Percentiles rank a stretch among this genome's conserved stretches.
Conservation (phyloP, 2,888 invertebrate genomes). For the Lypha dubia region DNA sequence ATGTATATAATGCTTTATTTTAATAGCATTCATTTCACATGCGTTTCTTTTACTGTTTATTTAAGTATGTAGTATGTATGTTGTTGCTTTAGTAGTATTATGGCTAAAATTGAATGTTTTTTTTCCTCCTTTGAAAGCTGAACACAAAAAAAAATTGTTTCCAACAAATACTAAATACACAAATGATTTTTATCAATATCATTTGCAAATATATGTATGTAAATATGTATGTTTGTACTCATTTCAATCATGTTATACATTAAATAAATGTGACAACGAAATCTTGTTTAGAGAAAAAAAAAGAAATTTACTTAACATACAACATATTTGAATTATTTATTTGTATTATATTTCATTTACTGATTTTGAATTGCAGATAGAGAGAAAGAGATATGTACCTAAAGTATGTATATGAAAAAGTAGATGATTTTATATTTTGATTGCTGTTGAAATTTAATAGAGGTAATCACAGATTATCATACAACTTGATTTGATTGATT, state of each 20-base stretch:
- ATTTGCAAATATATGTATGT: slow-evolving; percentile 26
- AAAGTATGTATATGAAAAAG: not conserved
- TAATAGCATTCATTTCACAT: not conserved
- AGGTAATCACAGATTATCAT: too few relatives aligned
- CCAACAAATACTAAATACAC: not conserved
- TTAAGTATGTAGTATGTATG: not conserved
- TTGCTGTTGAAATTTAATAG: not conserved
- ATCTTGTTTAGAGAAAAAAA: slow-evolving; percentile 1
- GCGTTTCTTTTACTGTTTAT: slow-evolving; percentile 1
- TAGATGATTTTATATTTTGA: not conserved
- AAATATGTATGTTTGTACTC: slow-evolving; percentile 4
- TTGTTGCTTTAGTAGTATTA: not conserved
- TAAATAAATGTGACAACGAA: slow-evolving; percentile 57
- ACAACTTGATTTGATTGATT: too few relatives aligned
- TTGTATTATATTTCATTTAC: slow-evolving; percentile 39
- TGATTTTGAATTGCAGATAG: not conserved
- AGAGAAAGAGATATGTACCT: too few relatives aligned
- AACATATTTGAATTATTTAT: slow-evolving; percentile 46
- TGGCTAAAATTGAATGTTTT: slow-evolving; percentile 35
- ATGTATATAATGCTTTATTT: slow-evolving; percentile 11
- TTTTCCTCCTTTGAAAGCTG: slow-evolving; percentile 17
- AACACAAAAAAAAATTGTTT: too few relatives aligned
- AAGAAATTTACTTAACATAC: not conserved
- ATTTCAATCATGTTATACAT: slow-evolving; percentile 63
- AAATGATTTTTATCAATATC: slow-evolving; percentile 43